Percentiles rank a stretch among this genome's conserved stretches.
These are phyloP conservation scores for Latrodectus hesperus DNA, from an alignment of 2,888 invertebrate species.

Conservation along the genomic window DNA sequence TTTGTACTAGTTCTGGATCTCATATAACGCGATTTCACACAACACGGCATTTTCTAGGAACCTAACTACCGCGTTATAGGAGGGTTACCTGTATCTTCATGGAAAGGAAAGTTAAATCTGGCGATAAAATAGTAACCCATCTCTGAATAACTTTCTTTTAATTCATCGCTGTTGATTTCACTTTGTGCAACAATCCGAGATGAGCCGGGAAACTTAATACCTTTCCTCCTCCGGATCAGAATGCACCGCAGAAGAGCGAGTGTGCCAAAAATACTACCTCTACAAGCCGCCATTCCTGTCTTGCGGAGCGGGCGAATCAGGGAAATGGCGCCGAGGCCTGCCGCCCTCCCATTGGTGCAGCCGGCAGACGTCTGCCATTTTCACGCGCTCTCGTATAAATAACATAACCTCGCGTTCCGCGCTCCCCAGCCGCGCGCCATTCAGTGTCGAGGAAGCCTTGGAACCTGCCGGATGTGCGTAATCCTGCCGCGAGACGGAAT, in stretches of 20 bases:
- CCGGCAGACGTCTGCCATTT: conserved; percentile 62
- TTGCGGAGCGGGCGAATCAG: conserved; percentile 62
- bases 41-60: too few species aligned
- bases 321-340: conserved; percentile 57
- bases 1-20: too few species aligned
- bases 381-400: conserved; percentile 61
- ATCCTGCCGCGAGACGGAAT: not conserved
- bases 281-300: conserved; percentile 65
- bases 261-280: conserved; percentile 65
- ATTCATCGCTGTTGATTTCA: too few species aligned
- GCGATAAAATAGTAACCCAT: too few species aligned
- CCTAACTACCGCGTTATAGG: too few species aligned
- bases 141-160: too few species aligned
- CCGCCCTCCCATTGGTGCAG: conserved; percentile 36
- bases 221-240: conserved; percentile 25
- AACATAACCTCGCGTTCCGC: conserved; percentile 38
- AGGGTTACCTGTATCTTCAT: too few species aligned
- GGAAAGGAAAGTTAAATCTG: too few species aligned
- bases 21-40: too few species aligned
- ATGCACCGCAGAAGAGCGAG: conserved; percentile 46
- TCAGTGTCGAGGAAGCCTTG: conserved; percentile 38
- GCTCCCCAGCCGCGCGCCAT: conserved; percentile 33
- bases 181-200: too few species aligned
- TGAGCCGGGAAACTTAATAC: conserved; percentile 7
- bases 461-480: conserved; percentile 9